Evolutionary conservation across 2,888 invertebrate genomes (phyloP).

Genomic region (Camponotus fellah): DNA sequence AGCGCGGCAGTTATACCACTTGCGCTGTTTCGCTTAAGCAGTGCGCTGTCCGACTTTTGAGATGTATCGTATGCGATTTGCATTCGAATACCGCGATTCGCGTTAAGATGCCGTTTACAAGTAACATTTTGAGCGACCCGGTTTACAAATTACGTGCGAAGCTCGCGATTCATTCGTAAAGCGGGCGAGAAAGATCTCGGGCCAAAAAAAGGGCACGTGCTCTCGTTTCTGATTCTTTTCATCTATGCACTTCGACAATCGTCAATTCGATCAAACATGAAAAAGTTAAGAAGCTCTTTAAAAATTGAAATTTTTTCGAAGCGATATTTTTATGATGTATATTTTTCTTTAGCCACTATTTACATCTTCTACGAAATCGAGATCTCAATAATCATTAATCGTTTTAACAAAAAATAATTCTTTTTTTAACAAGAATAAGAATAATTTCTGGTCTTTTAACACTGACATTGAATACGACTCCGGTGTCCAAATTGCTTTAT

Average conservation of each 20-base stretch:
- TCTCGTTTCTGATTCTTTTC: background rate
- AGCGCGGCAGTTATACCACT: constrained; percentile 3
- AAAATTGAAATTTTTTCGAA: background rate
- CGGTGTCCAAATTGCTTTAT: no score
- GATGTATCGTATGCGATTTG: constrained; percentile 68
- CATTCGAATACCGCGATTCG: constrained; percentile 70
- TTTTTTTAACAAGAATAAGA: background rate
- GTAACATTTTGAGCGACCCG: constrained; percentile 68
- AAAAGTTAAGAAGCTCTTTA: background rate
- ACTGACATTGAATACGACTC: background rate
- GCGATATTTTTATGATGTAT: background rate
- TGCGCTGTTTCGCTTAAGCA: constrained; percentile 28
- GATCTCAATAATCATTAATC: background rate
- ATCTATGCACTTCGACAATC: background rate
- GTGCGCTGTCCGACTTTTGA: constrained; percentile 63
- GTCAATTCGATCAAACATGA: background rate
- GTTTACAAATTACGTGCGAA: constrained; percentile 68
- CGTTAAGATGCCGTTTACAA: constrained; percentile 71
- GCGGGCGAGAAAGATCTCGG: constrained; percentile 25
- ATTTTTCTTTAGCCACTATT: background rate
- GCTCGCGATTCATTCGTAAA: constrained; percentile 44
- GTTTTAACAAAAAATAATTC: background rate
- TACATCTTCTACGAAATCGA: background rate
- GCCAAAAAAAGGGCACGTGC: background rate
- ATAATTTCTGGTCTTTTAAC: background rate